These are phyloP conservation scores for Euphonia xanthogaster DNA, from an alignment of 2,797 vertebrate genomes.

Conservation along the genomic window DNA sequence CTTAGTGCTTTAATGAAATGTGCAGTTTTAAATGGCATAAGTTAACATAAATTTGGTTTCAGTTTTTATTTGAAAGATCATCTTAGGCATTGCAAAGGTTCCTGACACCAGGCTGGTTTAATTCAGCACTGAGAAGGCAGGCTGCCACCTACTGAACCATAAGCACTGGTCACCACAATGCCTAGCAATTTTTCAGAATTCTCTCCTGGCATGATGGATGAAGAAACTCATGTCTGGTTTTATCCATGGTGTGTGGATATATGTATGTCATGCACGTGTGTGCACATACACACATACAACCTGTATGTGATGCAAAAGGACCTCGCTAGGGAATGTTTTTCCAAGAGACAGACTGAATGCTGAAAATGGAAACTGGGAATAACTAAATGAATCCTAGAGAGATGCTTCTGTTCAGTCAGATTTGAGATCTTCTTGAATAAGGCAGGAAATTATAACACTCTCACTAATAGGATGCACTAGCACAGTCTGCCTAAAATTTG, in stretches of 20 bases:
- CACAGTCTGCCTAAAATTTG: background rate
- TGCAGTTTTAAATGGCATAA: background rate
- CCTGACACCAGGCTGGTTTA: background rate
- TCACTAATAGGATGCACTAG: background rate
- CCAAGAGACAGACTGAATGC: background rate
- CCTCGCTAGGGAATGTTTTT: background rate
- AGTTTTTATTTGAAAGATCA: background rate
- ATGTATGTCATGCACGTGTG: background rate
- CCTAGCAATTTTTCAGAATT: background rate
- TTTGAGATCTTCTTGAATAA: background rate
- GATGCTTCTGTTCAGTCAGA: background rate
- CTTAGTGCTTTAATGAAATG: background rate
- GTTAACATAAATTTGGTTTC: background rate
- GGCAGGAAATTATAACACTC: background rate
- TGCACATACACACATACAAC: background rate
- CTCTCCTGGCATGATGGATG: background rate
- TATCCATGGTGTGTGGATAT: background rate
- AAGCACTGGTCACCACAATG: background rate
- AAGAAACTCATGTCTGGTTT: background rate
- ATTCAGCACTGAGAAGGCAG: background rate
- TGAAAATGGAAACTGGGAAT: background rate
- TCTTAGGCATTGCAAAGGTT: background rate
- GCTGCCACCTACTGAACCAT: background rate
- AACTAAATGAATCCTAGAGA: background rate
- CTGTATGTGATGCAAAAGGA: background rate